Base-by-base conservation (phyloP, 2,888 invertebrate species). In the Noctuana brunneofusca region DNA sequence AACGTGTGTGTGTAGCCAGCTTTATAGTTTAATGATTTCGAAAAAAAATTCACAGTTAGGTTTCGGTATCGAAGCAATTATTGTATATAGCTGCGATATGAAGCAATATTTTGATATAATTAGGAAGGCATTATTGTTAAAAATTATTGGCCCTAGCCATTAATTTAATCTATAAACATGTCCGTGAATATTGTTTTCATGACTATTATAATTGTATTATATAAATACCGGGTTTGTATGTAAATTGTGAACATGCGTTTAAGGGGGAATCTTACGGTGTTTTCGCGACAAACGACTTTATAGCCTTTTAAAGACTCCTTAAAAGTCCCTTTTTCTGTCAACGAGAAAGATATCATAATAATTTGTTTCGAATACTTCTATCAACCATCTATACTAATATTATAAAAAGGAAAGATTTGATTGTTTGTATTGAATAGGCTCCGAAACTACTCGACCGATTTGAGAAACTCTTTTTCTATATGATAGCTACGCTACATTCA, bases 181-280 rank as follows among this genome's bases (percentile, higher is more conserved):
- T 32, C 11, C 6, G 50, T 30, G 5, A 52, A 32, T 32, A 14
- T 16, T 49, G n/a, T 27, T 49, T 27, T 24, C 46, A 20, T 20
- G 46, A 22, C n/a, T 46, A n/a, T 20, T 11, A n/a, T 3, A 56
- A 43, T 20, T 57, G 57, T 57, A 57, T 57, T 22, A 20, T 53
- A 20, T 38, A 22, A 35, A 48, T 22, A 16, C 16, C 49, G 38
- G 46, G 57, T 8, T 48, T 27, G 49, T 58, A 22, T 48, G 49
- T 24, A 24, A 24, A 14, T n/a, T 27, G 9, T 58, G 20, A 35
- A 20, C 20, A 58, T 49, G 49, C 6, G 22, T 32, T 24, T 58
- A 50, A 4, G 24, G 24, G 24, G 4, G 24, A 24, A 6, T 24
- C 6, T 24, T 6, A 24, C 24, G 24, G 24, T 24, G 4, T 24